Evolutionary conservation across 2,888 invertebrate species (phyloP).

Genomic region (Lasioglossum marginatum): DNA sequence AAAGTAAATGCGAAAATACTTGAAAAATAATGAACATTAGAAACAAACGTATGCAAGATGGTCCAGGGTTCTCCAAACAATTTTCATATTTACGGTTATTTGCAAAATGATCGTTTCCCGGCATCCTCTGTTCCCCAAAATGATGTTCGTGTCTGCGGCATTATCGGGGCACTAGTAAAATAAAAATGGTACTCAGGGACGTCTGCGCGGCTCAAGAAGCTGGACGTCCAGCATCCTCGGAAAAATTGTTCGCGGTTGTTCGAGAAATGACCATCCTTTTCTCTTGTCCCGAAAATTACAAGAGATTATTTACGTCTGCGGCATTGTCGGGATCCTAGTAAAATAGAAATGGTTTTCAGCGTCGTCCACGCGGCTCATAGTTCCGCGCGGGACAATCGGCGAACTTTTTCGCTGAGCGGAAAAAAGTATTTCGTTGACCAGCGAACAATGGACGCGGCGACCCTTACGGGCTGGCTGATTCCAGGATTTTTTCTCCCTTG

Average conservation of each 20-base stretch:
- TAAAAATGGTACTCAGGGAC: neutral
- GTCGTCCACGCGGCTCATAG: constrained; percentile 17
- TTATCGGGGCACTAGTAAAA: neutral
- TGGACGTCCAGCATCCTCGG: neutral
- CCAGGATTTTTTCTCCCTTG: constrained; percentile 34
- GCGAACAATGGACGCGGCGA: constrained; percentile 61
- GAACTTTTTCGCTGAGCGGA: constrained; percentile 34
- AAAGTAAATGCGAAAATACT: too few relatives aligned
- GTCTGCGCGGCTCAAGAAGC: neutral
- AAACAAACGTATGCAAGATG: too few relatives aligned
- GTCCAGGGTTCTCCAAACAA: too few relatives aligned
- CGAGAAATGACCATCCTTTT: neutral
- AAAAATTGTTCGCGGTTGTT: neutral
- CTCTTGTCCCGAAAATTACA: neutral
- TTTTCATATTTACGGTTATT: neutral
- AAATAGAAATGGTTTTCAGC: constrained; percentile 1
- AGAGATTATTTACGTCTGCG: neutral
- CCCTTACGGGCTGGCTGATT: constrained; percentile 44
- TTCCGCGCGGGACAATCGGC: constrained; percentile 36
- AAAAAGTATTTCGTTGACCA: constrained; percentile 51
- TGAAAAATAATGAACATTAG: too few relatives aligned
- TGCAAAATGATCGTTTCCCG: neutral
- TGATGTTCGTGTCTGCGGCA: neutral
- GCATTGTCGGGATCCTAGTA: neutral
- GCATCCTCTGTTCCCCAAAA: neutral